Base-by-base conservation (phyloP, 2,888 invertebrate genomes). In the Ypsolopha scabrella region DNA sequence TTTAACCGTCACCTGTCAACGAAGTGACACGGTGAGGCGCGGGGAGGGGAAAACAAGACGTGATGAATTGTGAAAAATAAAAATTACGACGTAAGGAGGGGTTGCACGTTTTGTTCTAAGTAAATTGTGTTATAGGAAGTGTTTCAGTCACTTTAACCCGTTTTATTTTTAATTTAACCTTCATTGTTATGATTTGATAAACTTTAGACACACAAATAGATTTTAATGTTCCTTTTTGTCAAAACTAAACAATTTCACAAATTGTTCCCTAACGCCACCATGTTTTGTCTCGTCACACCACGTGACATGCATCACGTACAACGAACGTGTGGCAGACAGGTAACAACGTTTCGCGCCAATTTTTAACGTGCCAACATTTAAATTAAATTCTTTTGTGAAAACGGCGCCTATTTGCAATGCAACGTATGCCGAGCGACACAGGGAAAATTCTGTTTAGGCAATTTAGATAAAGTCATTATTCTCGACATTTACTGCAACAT, bases 291-390 rank as follows among this genome's bases (percentile, higher is more conserved):
- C 51, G 44, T 51, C 37, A 51, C 55, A 50, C 51, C 57, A 57
- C 55, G 56, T 55, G 56, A 51, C 55, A 52, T 53, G 55, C 51
- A 65, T 9, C 45, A 11, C 45, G 10, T 34, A 13, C 48, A 37
- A 7, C 37, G 49, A 11, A 41, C 49, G 49, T 49, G 49, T 33
- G 41, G 41, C 35, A 10, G 75, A 70, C 79, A 80, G 80, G 81
- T 82, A 79, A 72, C 74, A 68, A 63, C 69, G 72, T 69, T 68
- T 60, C 62, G 60, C 67, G 63, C 62, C 75, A 75, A 73, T 79
- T 80, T 82, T 82, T 80, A 76, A 76, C 77, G 63, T 63, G 74
- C 58, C 72, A 70, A 77, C 79, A 75, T 80, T 80, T 80, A 80
- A 80, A 81, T 82, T 78, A 80, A 79, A 80, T 79, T 80, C 79